A percentile compares a stretch with the other conserved stretches of the same genome.
Conservation (phyloP, 92 coral and sea anemone genomes). For the Phymanthus crucifer region DNA sequence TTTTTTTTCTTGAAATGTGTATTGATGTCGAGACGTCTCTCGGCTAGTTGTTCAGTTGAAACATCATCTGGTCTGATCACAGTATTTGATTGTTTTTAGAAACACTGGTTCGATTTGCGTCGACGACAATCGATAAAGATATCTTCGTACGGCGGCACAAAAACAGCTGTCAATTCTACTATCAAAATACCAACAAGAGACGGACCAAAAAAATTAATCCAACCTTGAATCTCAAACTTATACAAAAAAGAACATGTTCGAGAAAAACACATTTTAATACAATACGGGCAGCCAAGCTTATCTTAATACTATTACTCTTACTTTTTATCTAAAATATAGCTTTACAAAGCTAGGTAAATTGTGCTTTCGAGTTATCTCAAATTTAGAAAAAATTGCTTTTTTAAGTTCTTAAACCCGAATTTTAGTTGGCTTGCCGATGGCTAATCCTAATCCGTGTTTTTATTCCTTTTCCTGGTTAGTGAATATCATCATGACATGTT, state of each 20-base stretch:
- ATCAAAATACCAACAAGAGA: background rate
- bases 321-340: background rate
- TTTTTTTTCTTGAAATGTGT: background rate
- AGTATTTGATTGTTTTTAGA: background rate
- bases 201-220: background rate
- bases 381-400: background rate
- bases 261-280: background rate
- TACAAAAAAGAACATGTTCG: background rate
- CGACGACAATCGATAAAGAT: background rate
- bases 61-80: background rate
- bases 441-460: background rate
- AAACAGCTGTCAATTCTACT: conserved; percentile 1
- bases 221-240: background rate
- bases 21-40: background rate
- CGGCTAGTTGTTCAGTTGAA: background rate
- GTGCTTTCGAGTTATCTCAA: background rate
- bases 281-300: background rate
- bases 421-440: background rate
- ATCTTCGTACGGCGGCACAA: background rate
- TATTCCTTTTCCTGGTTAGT: background rate
- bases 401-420: background rate
- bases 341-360: background rate
- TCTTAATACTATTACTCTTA: background rate
- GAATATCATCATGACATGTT: background rate
- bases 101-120: background rate